phyloP scores from a whole-genome alignment of 2,113 vertebrate species.

The Corynorhinus townsendii region DNA sequence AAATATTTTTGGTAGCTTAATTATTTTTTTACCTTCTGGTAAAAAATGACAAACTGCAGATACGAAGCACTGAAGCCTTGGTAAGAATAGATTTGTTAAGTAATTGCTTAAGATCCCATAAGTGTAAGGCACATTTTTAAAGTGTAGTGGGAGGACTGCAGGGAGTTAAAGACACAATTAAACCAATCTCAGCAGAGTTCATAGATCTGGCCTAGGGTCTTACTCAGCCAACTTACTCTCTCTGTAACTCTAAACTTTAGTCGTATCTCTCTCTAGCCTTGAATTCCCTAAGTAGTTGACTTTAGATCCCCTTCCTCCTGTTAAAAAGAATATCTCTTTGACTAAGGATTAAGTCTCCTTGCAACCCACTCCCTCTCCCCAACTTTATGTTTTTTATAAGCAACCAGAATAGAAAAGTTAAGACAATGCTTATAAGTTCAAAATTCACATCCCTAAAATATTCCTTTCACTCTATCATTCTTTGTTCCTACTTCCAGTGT shows the following conservation, averaged over 20 bases:
- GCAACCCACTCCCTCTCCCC: background rate
- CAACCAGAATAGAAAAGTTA: constrained; percentile 33
- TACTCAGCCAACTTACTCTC: background rate
- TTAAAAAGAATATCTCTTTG: background rate
- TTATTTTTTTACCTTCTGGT: background rate
- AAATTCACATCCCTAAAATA: background rate
- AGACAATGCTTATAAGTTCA: background rate
- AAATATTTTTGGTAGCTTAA: background rate
- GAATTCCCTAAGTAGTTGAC: background rate
- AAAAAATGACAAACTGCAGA: background rate
- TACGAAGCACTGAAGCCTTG: background rate
- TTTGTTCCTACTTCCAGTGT: background rate
- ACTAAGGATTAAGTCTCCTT: background rate
- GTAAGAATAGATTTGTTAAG: background rate
- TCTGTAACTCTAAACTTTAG: background rate
- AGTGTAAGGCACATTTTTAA: background rate
- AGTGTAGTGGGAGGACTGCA: background rate
- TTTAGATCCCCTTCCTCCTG: background rate
- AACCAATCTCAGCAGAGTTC: background rate
- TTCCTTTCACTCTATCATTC: background rate
- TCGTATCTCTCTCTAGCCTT: background rate
- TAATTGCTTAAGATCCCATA: background rate
- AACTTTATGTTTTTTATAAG: background rate
- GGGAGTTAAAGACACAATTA: background rate
- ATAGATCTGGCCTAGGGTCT: background rate